Evolutionary conservation across 2,797 vertebrate genomes (phyloP), one percentile per base, ranked within the genome.

Genomic region (Acipenser ruthenus): DNA sequence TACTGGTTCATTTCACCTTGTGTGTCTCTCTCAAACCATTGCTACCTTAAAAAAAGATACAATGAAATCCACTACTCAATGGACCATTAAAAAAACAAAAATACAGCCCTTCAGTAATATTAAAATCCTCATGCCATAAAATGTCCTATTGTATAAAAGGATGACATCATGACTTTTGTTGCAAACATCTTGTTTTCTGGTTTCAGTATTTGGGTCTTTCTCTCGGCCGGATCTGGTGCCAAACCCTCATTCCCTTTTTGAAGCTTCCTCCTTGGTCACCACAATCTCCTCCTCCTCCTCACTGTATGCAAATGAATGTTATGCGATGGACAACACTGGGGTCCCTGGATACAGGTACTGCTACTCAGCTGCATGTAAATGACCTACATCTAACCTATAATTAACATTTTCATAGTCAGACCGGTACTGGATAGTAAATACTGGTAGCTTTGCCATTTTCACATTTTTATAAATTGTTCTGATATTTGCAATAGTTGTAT

Each of bases 191-290:
- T 67, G 51, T 68, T 67, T 58, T 64, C 10, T 49, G 49, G n/a
- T 60, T 11, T 6, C 53, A 90, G 88, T 79, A 68, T 76, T 74
- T 60, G 76, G 66, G 60, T 82, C 77, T 12, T 79, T 75, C 70
- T 80, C 78, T 65, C 80, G 77, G 53, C 84, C 83, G 0, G 87
- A 88, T 70, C 67, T 84, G 4, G 80, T 85, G 47, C 83, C 73
- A 0, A 74, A 50, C 64, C 67, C 77, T 7, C 49, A 48, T 5
- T 70, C 63, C 12, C 83, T 79, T 65, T 86, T 79, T 6, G 85
- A 87, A 66, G 82, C 85, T 60, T 86, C 83, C 67, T 89, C 89
- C 68, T 78, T 88, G 80, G 86, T 83, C 70, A 87, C 86, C 69
- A 82, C 73, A 59, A 67, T 89, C 74, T 88, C 86, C 72, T 81